These are phyloP conservation scores for Patiria pectinifera DNA, from an alignment of 53 echinoderm and acorn worm genomes.

Conservation along the genomic window DNA sequence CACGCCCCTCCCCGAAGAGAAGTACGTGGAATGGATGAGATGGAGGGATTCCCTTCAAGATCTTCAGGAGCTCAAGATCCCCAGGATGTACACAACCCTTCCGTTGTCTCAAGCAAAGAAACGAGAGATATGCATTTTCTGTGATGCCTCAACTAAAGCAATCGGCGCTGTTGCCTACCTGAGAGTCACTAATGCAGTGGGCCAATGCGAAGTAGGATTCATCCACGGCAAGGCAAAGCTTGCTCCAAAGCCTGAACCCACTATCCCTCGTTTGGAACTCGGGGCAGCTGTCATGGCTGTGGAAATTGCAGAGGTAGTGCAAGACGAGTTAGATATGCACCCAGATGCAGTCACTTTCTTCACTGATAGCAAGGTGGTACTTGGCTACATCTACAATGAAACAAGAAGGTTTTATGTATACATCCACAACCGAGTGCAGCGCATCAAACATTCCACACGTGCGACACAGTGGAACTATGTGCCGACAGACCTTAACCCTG, in stretches of 20 bases:
- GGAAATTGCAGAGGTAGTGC: conserved; percentile 28
- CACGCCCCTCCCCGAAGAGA: conserved; percentile 41
- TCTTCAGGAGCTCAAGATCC: conserved; percentile 14
- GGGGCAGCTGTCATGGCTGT: conserved; percentile 71
- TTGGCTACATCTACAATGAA: conserved; percentile 63
- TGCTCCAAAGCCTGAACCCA: conserved; percentile 60
- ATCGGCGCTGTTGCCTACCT: conserved; percentile 46
- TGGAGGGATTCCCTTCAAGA: conserved; percentile 43
- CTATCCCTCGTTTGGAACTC: conserved; percentile 68
- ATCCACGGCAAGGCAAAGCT: conserved; percentile 66
- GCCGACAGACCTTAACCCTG: conserved; percentile 39
- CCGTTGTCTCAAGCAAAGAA: conserved; percentile 26
- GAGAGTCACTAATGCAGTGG: neutral
- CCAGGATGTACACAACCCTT: conserved; percentile 36
- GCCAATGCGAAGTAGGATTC: conserved; percentile 18
- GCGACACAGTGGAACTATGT: conserved; percentile 70
- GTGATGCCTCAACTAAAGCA: conserved; percentile 55
- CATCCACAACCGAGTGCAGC: conserved; percentile 64
- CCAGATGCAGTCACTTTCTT: conserved; percentile 46
- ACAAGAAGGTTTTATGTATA: conserved; percentile 70
- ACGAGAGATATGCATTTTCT: conserved; percentile 38
- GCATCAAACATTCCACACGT: conserved; percentile 45
- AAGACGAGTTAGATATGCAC: conserved; percentile 22
- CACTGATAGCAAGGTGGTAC: conserved; percentile 66
- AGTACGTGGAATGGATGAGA: conserved; percentile 31